Evolutionary conservation across 2,888 invertebrate species (phyloP).

Genomic region (Prosapia bicincta): DNA sequence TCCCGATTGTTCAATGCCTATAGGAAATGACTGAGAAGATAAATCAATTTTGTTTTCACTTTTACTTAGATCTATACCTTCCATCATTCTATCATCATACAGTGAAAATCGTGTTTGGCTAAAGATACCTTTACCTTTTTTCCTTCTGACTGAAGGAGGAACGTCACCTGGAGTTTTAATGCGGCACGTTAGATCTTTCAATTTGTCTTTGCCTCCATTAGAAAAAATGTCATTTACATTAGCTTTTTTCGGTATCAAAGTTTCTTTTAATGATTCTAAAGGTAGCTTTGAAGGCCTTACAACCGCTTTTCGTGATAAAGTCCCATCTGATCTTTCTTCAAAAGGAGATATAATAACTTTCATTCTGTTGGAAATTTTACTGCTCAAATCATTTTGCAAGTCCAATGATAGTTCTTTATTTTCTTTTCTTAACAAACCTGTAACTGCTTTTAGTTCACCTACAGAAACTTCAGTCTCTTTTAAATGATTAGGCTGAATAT

Average conservation of each 20-base stretch:
- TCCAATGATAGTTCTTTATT: constrained; percentile 1
- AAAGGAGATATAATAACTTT: constrained; percentile 29
- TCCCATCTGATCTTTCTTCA: constrained; percentile 17
- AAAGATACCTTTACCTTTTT: constrained; percentile 58
- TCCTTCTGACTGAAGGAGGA: constrained; percentile 70
- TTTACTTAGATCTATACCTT: constrained; percentile 11
- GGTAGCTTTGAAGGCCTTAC: constrained; percentile 28
- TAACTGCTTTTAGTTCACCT: constrained; percentile 13
- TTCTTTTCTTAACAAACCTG: constrained; percentile 8
- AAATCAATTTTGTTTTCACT: constrained; percentile 2
- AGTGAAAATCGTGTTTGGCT: constrained; percentile 66
- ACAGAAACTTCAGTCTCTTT: constrained; percentile 20
- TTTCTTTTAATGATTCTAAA: constrained; percentile 41
- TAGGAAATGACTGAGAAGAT: constrained; percentile 16
- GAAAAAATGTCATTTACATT: constrained; percentile 26
- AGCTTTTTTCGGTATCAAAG: constrained; percentile 39
- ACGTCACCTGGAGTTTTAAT: constrained; percentile 81
- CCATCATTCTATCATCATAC: constrained; percentile 87
- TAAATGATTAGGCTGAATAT: constrained; percentile 9
- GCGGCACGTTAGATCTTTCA: constrained; percentile 68
- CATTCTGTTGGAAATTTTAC: constrained; percentile 14
- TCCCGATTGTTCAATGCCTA: constrained; percentile 18
- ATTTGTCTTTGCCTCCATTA: constrained; percentile 14
- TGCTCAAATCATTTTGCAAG: constrained; percentile 7
- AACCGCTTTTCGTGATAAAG: constrained; percentile 17